Percentiles rank a stretch among this genome's conserved stretches.
phyloP scores from a whole-genome alignment of 2,113 vertebrate genomes.

The Collichthys lucidus region DNA sequence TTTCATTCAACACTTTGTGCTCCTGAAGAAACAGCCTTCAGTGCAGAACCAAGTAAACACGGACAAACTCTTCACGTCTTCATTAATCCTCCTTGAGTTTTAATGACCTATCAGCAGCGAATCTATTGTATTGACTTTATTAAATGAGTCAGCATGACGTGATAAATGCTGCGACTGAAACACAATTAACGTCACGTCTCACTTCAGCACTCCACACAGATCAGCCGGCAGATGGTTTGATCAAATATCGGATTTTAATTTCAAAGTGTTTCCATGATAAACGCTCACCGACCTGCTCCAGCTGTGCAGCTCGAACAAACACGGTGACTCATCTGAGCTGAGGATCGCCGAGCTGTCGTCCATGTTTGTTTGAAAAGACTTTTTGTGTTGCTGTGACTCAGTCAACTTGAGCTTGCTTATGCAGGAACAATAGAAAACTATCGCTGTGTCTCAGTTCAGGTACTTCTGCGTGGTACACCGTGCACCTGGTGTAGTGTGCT shows the following conservation, averaged over 20 bases:
- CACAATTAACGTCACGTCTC: not conserved
- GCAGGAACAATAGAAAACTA: not conserved
- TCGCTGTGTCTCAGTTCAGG: not conserved
- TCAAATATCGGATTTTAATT: not conserved
- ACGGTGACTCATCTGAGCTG: not conserved
- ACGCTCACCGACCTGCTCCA: conserved; percentile 12
- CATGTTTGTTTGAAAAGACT: not conserved
- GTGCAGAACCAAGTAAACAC: not conserved
- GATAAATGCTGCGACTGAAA: not conserved
- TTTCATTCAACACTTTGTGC: not conserved
- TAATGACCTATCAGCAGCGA: not conserved
- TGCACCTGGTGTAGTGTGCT: no score
- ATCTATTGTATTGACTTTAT: not conserved
- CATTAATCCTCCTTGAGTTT: not conserved
- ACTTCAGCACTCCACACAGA: not conserved
- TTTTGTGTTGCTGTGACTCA: not conserved
- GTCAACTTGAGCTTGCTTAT: not conserved
- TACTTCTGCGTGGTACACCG: no score
- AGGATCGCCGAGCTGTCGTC: not conserved
- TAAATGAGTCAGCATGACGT: not conserved
- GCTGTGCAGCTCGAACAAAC: conserved; percentile 40
- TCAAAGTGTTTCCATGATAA: not conserved
- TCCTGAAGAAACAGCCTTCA: not conserved
- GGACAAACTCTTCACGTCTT: not conserved
- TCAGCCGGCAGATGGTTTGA: not conserved